Base-by-base conservation (phyloP, 2,888 invertebrate species). In the Neoitamus cyanurus region DNA sequence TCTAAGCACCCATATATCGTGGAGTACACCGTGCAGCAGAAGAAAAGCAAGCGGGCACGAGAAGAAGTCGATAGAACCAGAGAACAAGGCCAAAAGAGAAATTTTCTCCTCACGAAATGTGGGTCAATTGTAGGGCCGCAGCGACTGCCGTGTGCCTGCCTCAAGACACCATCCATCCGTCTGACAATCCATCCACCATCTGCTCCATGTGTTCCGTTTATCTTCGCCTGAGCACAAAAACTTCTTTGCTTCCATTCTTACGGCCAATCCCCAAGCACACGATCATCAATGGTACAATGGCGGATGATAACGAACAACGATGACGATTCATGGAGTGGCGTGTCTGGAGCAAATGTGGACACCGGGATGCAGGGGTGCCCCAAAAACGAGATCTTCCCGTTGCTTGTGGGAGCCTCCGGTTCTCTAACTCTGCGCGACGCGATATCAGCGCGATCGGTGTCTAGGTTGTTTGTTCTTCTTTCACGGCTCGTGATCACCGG, bases 41-140 rank as follows among this genome's bases (percentile, higher is more conserved):
- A 69, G 69, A 37, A 15, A 37, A 68, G 46, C 31, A 31, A 72
- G 30, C 72, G 36, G 73, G 7, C 73, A 11, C 73, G 36, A 48
- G 20, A 73, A 20, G 11, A 70, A 30, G 15, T 46, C 46, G 28
- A 82, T 82, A 83, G 83, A 83, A 83, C 83, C 73, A 83, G 83
- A 83, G 83, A 83, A 83, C 83, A 83, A 83, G 83, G 83, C 83
- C 83, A 83, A 83, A 83, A 83, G 83, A 83, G 83, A 83, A 83
- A 83, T 83, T 83, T 83, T 75, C 83, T 83, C 42, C 83, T 83
- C 72, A 46, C 9, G 13, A 46, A 73, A 83, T 83, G 58, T 83
- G 36, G 83, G 83, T 83, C 83, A 83, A 48, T 58, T 48, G 83
- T 73, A 83, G 83, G 83, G 83, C 83, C 73, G 73, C 68, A 58